Evolutionary conservation across 2,797 vertebrate species (phyloP).

Genomic region (Chaenodraco wilsoni): DNA sequence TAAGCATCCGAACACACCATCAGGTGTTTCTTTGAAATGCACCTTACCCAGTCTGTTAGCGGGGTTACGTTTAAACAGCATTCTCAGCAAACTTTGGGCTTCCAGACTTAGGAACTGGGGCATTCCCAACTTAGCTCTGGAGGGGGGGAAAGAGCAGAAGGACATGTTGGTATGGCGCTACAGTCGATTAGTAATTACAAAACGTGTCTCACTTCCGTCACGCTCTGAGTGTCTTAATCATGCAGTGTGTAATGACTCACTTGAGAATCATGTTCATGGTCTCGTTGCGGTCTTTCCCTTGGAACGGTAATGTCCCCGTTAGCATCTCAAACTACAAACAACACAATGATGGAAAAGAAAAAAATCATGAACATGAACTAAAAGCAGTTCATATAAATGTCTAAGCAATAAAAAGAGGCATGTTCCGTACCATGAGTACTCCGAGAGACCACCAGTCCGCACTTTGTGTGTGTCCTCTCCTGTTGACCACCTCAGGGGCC

Average conservation of each 20-base stretch:
- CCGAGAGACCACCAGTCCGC: slow-evolving; percentile 99
- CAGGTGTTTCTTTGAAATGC: not conserved
- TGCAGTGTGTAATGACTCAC: slow-evolving; percentile 83
- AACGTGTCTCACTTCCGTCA: slow-evolving; percentile 2
- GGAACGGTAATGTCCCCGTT: slow-evolving; percentile 96
- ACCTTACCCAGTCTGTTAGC: slow-evolving; percentile 93
- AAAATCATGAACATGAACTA: not conserved
- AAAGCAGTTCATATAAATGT: not conserved
- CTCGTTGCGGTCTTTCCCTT: slow-evolving; percentile 98
- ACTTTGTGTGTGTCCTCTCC: slow-evolving; percentile 98
- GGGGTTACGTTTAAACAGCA: slow-evolving; percentile 98
- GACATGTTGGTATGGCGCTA: slow-evolving; percentile 1
- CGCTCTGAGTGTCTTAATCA: slow-evolving; percentile 3
- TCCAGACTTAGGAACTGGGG: slow-evolving; percentile 97
- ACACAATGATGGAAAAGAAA: slow-evolving; percentile 2
- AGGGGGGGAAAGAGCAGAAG: slow-evolving; percentile 12
- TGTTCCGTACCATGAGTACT: slow-evolving; percentile 92
- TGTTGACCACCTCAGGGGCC: slow-evolving; percentile 99
- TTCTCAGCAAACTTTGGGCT: slow-evolving; percentile 96
- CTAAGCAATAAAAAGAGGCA: not conserved
- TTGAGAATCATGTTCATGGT: slow-evolving; percentile 99
- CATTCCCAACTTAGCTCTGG: slow-evolving; percentile 97
- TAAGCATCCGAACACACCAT: not conserved
- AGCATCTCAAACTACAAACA: slow-evolving; percentile 95
- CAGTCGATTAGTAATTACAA: not conserved